Base-by-base conservation (phyloP, 2,113 vertebrate genomes). In the Odontesthes bonariensis region DNA sequence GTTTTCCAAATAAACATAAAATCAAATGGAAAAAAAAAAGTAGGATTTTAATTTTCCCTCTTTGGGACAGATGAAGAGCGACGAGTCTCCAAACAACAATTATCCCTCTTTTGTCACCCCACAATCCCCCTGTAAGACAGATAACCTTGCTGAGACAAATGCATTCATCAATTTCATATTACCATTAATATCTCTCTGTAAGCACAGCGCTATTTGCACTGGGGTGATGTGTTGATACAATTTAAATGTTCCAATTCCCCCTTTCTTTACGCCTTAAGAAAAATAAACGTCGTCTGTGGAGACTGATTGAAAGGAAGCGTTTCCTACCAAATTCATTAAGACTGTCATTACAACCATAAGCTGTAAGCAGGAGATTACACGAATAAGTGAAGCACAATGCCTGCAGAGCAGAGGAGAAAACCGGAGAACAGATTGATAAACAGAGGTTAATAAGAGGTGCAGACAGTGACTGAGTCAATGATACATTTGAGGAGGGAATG, bases 141-240 rank as follows among this genome's bases (percentile, higher is more conserved):
- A 77, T 75, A 83, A 75, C 82, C 80, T 82, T 57, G 84, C 6
- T 51, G 53, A 72, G 65, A 75, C 75, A 22, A 74, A 85, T 69
- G 17, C 63, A 78, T 85, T 75, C 35, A 84, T 84, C 79, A 53
- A 40, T 70, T 81, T 79, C 64, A 70, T 35, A 54, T 53, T 64
- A 53, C 70, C 70, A 79, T 82, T 79, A 74, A 57, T 53, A 81
- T 49, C 51, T 13, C 2, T 32, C 8, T 65, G 10, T 32, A 38
- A 35, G 31, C 22, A 6, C 4, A 40, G 1, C 2, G 4, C 73
- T 47, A 54, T 78, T 52, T 23, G 54, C 75, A 60, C 1, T 0
- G 59, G 38, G 35, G 44, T 35, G 27, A 54, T 31, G 19, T 54
- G 44, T 59, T 58, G 67, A 52, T 49, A 13, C 0, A 0, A 9